A percentile compares a stretch with the other conserved stretches of the same genome.
phyloP scores from a whole-genome alignment of 2,113 vertebrate species.

The Platichthys stellatus region DNA sequence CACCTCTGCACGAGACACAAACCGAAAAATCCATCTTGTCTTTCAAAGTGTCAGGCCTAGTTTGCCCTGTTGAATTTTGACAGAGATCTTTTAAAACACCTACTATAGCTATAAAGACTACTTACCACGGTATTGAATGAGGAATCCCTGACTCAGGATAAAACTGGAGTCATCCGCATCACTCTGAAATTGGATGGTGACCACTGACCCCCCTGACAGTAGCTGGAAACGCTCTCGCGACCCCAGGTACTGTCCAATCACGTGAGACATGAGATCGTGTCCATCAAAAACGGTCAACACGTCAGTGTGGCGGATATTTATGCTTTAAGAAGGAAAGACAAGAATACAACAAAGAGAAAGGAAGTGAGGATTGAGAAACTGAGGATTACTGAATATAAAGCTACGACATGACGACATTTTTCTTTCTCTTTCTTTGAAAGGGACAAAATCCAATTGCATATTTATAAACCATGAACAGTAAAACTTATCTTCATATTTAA shows the following conservation, averaged over 20 bases:
- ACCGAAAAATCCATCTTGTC: neutral
- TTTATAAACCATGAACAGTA: no score
- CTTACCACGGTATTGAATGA: conserved; percentile 90
- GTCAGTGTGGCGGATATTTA: conserved; percentile 91
- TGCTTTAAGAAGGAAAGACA: conserved; percentile 71
- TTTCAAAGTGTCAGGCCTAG: neutral
- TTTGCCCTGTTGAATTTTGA: neutral
- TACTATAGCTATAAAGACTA: neutral
- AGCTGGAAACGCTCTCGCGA: conserved; percentile 89
- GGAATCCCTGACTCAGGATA: conserved; percentile 90
- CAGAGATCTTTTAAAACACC: neutral
- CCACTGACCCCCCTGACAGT: conserved; percentile 88
- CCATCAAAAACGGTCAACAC: conserved; percentile 90
- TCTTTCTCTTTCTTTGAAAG: no score
- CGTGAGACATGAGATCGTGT: conserved; percentile 87
- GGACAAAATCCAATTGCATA: no score
- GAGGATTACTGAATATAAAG: no score
- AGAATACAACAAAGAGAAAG: conserved; percentile 3
- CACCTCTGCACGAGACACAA: conserved; percentile 82
- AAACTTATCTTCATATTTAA: no score
- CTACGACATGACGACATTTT: no score
- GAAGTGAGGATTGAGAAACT: conserved; percentile 4
- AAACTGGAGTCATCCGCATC: conserved; percentile 88
- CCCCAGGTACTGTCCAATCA: conserved; percentile 90
- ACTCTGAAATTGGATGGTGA: conserved; percentile 93